Percentiles rank a stretch among this genome's conserved stretches.
phyloP scores from a whole-genome alignment of 2,888 invertebrate species.

The Coenonympha arcania region DNA sequence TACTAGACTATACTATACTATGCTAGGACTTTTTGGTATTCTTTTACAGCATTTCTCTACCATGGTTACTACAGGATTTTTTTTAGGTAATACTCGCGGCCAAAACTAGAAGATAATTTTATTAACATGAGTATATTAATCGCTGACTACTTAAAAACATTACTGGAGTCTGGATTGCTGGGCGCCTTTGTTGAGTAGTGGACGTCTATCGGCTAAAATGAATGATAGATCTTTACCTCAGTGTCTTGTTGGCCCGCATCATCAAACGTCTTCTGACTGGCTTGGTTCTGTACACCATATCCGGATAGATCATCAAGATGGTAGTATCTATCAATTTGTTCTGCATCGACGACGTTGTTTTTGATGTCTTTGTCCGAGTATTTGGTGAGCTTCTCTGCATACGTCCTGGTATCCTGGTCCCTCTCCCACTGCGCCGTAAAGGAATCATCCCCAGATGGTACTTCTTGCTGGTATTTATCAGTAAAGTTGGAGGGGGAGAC shows the following conservation, averaged over 20 bases:
- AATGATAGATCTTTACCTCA: background rate
- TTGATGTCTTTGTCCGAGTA: slow-evolving; percentile 30
- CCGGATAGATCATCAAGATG: too few relatives aligned
- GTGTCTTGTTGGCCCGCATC: background rate
- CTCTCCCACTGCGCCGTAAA: slow-evolving; percentile 42
- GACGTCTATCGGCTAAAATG: background rate
- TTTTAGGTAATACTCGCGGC: too few relatives aligned
- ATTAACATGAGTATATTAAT: too few relatives aligned
- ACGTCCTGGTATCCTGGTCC: slow-evolving; percentile 41
- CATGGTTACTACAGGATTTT: too few relatives aligned
- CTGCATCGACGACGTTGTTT: slow-evolving; percentile 1
- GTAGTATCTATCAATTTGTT: background rate
- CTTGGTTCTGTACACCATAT: background rate
- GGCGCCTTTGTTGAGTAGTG: too few relatives aligned
- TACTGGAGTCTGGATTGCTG: too few relatives aligned
- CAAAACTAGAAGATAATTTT: too few relatives aligned
- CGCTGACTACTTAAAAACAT: too few relatives aligned
- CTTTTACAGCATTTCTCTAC: too few relatives aligned
- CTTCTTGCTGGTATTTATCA: slow-evolving; percentile 27
- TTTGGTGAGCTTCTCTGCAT: slow-evolving; percentile 44
- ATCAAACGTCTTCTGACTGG: background rate
- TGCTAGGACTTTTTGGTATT: too few relatives aligned
- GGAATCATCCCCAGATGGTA: slow-evolving; percentile 26
- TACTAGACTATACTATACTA: too few relatives aligned
- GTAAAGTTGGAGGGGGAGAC: slow-evolving; percentile 32